Base-by-base conservation (phyloP, 1,140 invertebrate genomes). In the Drosophila mayri region DNA sequence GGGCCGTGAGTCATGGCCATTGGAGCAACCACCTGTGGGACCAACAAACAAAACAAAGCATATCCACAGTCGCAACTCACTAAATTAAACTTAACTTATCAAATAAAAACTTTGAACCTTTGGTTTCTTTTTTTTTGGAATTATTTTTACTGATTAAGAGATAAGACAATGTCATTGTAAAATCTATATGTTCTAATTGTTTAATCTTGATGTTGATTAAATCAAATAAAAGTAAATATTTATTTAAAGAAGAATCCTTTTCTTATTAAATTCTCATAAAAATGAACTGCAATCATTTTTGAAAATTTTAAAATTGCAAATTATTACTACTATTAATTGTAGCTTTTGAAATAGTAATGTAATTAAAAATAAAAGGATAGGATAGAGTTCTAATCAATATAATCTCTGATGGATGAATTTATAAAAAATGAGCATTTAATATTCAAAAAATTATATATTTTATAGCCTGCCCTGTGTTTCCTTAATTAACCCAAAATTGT, bases 21-120 rank as follows among this genome's bases (percentile, higher is more conserved):
- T 65, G 47, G 22, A 54, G 37, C 55, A 83, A 79, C 64, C 82
- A 85, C 82, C 82, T 86, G 82, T 65, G 49, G 44, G 49, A 38
- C 30, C 14, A 70, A 77, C 43, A 63, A 63, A 47, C 54, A 54
- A 78, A 76, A 64, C 43, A 44, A 74, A 64, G 47, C 65, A 72
- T 46, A 72, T 12, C 57, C 41, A 64, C 62, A 43, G 62, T 64
- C 6, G 20, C 32, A 25, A 40, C 12, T 43, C 28, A 18, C 12
- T 35, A 43, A 60, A 6, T 12, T 1, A 16, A 22, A n/a, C n/a
- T n/a, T 11, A 12, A 20, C 32, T 16, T 20, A 37, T 22, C 18
- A 14, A 18, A 35, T 3, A 3, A 20, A 20, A 20, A 35, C 30
- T 32, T 52, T 35, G 49, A 9, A 35, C n/a, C 11, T 12, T 12